These are phyloP conservation scores for Mustelus asterias DNA, from an alignment of 2,113 vertebrate genomes.

Conservation along the genomic window DNA sequence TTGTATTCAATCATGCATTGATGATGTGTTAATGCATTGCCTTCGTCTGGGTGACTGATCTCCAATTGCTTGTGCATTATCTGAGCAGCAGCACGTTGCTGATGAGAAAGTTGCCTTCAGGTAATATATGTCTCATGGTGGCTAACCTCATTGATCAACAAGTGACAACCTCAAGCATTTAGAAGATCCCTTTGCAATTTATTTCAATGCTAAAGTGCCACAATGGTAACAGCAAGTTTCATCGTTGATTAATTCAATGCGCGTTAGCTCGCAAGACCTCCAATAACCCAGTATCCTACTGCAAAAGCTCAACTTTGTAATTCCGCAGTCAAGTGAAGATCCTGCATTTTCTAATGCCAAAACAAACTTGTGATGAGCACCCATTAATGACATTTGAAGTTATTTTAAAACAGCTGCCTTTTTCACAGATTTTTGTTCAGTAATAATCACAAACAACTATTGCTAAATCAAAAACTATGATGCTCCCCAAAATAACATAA, in stretches of 20 bases:
- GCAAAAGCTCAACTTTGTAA: neutral
- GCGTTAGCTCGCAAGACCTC: neutral
- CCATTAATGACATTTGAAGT: neutral
- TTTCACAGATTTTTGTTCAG: neutral
- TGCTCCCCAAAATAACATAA: neutral
- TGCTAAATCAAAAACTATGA: neutral
- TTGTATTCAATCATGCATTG: neutral
- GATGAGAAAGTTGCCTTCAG: neutral
- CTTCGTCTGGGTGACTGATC: neutral
- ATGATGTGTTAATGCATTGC: neutral
- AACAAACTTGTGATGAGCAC: neutral
- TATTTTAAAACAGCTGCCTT: neutral
- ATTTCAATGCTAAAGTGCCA: neutral
- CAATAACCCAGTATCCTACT: neutral
- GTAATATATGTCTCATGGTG: neutral
- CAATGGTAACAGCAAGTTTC: neutral
- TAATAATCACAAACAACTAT: neutral
- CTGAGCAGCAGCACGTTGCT: neutral
- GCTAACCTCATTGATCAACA: neutral
- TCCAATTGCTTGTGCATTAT: neutral
- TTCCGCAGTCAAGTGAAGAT: neutral
- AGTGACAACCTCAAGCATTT: neutral
- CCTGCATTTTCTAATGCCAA: neutral
- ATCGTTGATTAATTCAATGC: neutral
- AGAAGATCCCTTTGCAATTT: neutral